A percentile compares a stretch with the other conserved stretches of the same genome.
Conservation (phyloP, 2,797 vertebrate genomes). For the Phrynocephalus vlangalii region DNA sequence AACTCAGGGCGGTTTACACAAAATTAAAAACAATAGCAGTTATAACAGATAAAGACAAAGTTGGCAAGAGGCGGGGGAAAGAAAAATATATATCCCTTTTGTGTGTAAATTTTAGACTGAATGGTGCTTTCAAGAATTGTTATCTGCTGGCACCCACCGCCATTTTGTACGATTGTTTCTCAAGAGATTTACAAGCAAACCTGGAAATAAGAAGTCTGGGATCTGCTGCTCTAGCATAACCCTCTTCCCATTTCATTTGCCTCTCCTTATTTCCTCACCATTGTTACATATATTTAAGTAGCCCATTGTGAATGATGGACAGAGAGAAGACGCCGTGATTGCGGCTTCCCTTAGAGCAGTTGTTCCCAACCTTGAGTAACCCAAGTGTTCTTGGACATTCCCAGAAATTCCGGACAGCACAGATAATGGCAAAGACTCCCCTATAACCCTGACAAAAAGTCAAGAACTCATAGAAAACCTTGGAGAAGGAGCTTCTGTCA, state of each 20-base stretch:
- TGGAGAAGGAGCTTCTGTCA: neutral
- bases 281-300: neutral
- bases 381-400: no score
- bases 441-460: no score
- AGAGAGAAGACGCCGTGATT: neutral
- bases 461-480: neutral
- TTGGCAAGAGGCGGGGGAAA: no score
- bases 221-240: neutral
- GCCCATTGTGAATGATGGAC: neutral
- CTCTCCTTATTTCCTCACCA: slow-evolving; percentile 33
- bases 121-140: neutral
- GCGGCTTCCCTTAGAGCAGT: slow-evolving; percentile 8
- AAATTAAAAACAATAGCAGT: no score
- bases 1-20: no score
- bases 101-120: neutral
- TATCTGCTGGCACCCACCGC: neutral
- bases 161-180: neutral
- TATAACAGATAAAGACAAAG: no score
- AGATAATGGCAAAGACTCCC: no score
- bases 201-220: neutral
- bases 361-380: no score
- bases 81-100: neutral
- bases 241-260: slow-evolving; percentile 42
- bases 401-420: no score
- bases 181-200: neutral